A percentile compares a stretch with the other conserved stretches of the same genome.
Conservation (phyloP, 1,140 invertebrate genomes). For the Stratiolaelaps scimitus region DNA sequence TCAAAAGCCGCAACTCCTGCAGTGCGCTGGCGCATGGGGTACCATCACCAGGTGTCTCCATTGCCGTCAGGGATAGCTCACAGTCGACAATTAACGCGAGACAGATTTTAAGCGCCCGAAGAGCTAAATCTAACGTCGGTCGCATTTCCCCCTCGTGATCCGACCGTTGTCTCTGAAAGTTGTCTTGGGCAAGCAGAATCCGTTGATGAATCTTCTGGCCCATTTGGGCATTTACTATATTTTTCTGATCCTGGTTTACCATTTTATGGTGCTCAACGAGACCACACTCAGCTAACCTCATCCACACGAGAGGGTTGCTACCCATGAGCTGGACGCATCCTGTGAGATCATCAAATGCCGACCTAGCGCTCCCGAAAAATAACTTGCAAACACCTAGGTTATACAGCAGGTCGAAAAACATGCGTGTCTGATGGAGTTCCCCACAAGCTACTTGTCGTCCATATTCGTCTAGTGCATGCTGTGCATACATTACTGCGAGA, state of each 20-base stretch:
- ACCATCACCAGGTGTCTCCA: neutral
- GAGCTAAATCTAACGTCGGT: conserved; percentile 1
- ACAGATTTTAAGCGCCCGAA: conserved; percentile 1
- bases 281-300: conserved; percentile 74
- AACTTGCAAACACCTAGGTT: conserved; percentile 77
- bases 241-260: conserved; percentile 47
- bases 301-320: conserved; percentile 76
- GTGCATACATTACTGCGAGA: conserved; percentile 4
- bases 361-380: conserved; percentile 59
- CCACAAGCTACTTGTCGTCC: neutral
- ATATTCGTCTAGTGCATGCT: conserved; percentile 8
- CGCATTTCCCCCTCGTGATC: conserved; percentile 6
- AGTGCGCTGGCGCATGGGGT: conserved; percentile 12
- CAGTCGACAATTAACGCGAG: conserved; percentile 1
- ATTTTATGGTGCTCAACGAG: conserved; percentile 48
- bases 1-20: neutral
- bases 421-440: neutral
- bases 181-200: conserved; percentile 45
- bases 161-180: neutral
- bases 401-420: conserved; percentile 53
- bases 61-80: conserved; percentile 1
- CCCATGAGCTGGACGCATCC: conserved; percentile 70
- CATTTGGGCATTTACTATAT: conserved; percentile 51
- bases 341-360: conserved; percentile 83
- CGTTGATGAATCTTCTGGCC: conserved; percentile 52